These are phyloP conservation scores for Tupiocoris notatus DNA, from an alignment of 2,888 invertebrate genomes.

Conservation along the genomic window DNA sequence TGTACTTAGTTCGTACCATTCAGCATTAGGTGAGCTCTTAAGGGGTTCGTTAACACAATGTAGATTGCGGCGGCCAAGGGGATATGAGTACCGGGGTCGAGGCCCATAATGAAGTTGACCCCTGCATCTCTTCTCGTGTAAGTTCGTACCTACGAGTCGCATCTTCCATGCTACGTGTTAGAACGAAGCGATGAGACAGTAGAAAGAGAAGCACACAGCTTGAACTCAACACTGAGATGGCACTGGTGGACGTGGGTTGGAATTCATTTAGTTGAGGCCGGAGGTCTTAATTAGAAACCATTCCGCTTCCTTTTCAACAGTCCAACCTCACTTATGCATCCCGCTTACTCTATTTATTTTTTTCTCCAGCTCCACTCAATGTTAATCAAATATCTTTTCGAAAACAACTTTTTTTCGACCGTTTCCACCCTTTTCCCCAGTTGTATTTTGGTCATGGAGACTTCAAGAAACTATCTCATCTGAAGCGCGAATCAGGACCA, in stretches of 20 bases:
- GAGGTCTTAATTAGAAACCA: not conserved
- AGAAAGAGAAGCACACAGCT: not conserved
- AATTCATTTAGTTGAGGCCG: conserved; percentile 24
- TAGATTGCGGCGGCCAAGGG: not conserved
- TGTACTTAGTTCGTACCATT: too few species aligned
- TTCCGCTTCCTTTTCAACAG: not conserved
- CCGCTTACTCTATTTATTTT: not conserved
- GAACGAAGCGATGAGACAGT: too few species aligned
- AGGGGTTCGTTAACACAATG: not conserved
- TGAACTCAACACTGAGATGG: not conserved
- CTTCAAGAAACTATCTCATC: not conserved
- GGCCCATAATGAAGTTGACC: not conserved
- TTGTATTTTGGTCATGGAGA: not conserved
- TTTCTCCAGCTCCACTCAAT: not conserved
- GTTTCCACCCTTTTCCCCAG: not conserved
- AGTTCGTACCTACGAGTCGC: too few species aligned
- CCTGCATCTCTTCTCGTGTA: not conserved
- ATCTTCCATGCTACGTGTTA: not conserved
- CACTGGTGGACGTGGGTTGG: conserved; percentile 22
- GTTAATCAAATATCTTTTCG: not conserved
- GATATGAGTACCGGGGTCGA: too few species aligned
- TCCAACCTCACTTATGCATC: not conserved
- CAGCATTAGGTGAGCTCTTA: too few species aligned
- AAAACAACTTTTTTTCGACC: not conserved
- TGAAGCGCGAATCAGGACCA: not conserved